These are phyloP conservation scores for Andrena marginata DNA, from an alignment of 2,888 invertebrate genomes.

Conservation along the genomic window DNA sequence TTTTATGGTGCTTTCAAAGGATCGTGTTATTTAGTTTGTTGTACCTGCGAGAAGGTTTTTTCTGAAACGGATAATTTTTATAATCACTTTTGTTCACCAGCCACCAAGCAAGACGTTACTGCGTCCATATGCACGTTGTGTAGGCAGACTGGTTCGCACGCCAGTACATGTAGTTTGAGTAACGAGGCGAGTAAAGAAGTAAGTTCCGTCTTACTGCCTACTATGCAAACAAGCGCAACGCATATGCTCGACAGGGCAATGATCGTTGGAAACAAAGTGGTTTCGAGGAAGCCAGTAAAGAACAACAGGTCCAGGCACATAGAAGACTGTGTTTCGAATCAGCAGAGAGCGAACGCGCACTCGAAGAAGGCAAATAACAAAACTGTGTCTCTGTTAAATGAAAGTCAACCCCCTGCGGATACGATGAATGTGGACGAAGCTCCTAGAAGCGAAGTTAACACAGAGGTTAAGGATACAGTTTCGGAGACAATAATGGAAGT, in stretches of 20 bases:
- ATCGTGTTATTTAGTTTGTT: constrained; percentile 92
- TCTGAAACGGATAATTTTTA: constrained; percentile 91
- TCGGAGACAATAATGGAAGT: constrained; percentile 82
- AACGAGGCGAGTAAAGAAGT: constrained; percentile 61
- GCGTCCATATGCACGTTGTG: constrained; percentile 80
- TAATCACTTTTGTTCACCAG: constrained; percentile 88
- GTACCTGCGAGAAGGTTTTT: constrained; percentile 92
- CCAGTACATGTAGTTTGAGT: constrained; percentile 77
- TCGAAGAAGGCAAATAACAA: constrained; percentile 55
- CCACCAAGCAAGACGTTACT: constrained; percentile 69
- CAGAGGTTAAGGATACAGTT: constrained; percentile 74
- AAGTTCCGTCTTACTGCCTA: constrained; percentile 21
- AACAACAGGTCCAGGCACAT: constrained; percentile 75
- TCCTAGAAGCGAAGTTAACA: constrained; percentile 67
- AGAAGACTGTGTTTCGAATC: constrained; percentile 66
- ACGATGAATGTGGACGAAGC: constrained; percentile 24
- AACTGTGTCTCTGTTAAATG: constrained; percentile 36
- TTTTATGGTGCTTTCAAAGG: constrained; percentile 89
- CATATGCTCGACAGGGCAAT: constrained; percentile 40
- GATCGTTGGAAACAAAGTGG: constrained; percentile 57
- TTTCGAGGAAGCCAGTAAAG: constrained; percentile 71
- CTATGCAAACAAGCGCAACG: constrained; percentile 29
- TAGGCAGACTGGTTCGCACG: constrained; percentile 77
- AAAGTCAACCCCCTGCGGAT: constrained; percentile 41
- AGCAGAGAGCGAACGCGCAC: constrained; percentile 65